Conservation (phyloP, 2,797 vertebrate genomes). For the Dicrostonyx torquatus region DNA sequence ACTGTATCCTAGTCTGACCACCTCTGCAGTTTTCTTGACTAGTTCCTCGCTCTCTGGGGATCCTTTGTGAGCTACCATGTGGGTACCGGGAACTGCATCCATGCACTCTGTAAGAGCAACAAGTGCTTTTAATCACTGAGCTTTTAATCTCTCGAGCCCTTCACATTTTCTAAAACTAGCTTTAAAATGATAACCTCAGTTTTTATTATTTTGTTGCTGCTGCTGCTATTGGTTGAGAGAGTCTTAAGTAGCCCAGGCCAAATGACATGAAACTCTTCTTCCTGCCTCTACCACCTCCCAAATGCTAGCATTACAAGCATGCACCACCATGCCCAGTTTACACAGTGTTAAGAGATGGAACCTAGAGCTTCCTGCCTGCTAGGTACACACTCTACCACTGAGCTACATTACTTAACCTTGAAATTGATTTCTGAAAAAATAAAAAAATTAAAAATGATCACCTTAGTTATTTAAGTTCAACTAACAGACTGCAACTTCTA, state of each 20-base stretch:
- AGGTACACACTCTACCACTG: neutral
- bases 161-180: neutral
- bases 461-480: neutral
- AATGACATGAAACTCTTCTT: neutral
- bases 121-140: neutral
- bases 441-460: neutral
- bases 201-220: neutral
- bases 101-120: neutral
- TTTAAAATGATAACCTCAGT: neutral
- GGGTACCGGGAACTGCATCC: neutral
- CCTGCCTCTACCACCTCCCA: neutral
- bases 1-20: neutral
- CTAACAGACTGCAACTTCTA: neutral
- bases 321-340: neutral
- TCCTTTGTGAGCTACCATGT: neutral
- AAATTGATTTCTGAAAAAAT: neutral
- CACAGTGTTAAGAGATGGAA: neutral
- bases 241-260: neutral
- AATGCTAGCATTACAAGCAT: neutral
- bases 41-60: neutral
- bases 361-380: neutral
- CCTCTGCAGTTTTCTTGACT: neutral
- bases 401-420: neutral
- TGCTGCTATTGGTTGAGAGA: no score
- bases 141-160: neutral